Percentiles rank a stretch among this genome's conserved stretches.
Evolutionary conservation across 2,113 vertebrate species (phyloP).

Genomic region (Muscicapa adusta): DNA sequence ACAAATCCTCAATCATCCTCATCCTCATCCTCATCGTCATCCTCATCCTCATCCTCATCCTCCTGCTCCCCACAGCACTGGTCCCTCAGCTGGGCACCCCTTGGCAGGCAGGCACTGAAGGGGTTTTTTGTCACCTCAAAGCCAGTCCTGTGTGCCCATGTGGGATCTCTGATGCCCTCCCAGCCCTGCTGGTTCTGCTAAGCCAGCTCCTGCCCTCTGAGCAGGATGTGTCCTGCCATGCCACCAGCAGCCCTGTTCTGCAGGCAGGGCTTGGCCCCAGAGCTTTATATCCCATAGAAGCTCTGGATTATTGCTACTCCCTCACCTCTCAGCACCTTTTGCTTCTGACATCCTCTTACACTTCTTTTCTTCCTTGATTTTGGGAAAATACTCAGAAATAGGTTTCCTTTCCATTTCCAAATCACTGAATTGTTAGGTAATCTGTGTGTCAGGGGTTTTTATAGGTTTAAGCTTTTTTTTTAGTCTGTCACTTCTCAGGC

Average conservation of each 20-base stretch:
- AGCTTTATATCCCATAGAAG: not conserved
- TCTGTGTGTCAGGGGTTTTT: not conserved
- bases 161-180: not conserved
- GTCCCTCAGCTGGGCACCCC: not conserved
- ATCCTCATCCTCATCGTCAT: no score
- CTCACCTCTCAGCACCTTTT: not conserved
- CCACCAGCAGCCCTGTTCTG: not conserved
- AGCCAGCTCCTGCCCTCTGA: not conserved
- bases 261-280: not conserved
- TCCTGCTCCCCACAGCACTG: not conserved
- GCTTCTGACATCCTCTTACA: not conserved
- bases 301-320: not conserved
- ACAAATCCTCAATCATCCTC: no score
- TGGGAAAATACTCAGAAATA: not conserved
- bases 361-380: not conserved
- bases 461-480: not conserved
- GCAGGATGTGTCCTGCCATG: not conserved
- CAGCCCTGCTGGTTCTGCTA: not conserved
- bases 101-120: not conserved
- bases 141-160: not conserved
- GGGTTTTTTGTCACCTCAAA: not conserved
- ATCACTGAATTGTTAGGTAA: not conserved
- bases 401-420: not conserved
- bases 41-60: no score
- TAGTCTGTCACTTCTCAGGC: not conserved